Conservation (phyloP, 2,888 invertebrate species). For the Eurytoma adleriae region DNA sequence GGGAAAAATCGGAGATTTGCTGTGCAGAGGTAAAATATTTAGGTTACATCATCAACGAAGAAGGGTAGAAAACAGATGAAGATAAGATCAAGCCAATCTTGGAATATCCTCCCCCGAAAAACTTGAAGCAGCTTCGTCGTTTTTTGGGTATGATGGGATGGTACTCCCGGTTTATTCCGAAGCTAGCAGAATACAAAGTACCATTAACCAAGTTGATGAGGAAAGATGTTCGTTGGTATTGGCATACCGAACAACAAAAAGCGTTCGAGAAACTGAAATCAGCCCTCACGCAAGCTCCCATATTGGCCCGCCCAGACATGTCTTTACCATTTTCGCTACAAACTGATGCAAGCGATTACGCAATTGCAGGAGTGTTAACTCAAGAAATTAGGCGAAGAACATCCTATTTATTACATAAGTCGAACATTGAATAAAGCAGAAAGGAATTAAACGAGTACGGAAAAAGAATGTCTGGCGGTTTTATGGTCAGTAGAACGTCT, state of each 20-base stretch:
- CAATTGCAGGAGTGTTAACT: too few relatives aligned
- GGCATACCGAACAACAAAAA: constrained; percentile 17
- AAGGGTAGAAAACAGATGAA: not conserved
- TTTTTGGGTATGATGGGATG: constrained; percentile 65
- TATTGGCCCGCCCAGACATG: constrained; percentile 60
- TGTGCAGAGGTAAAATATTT: constrained; percentile 59
- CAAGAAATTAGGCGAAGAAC: constrained; percentile 28
- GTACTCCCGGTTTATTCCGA: constrained; percentile 62
- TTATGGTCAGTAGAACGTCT: constrained; percentile 42
- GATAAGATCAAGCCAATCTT: not conserved
- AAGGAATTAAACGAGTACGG: constrained; percentile 16
- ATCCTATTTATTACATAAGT: constrained; percentile 56
- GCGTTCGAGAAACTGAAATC: constrained; percentile 45
- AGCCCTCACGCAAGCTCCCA: constrained; percentile 49
- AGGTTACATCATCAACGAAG: constrained; percentile 56
- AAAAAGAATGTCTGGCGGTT: constrained; percentile 54
- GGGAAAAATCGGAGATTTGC: constrained; percentile 58
- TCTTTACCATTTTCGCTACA: constrained; percentile 13
- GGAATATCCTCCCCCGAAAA: constrained; percentile 48
- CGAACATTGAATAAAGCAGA: constrained; percentile 37
- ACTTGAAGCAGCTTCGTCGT: constrained; percentile 58
- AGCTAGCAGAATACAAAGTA: not conserved
- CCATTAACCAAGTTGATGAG: constrained; percentile 46
- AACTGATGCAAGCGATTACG: not conserved
- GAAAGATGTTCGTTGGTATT: constrained; percentile 50